phyloP scores from a whole-genome alignment of 2,113 vertebrate genomes.

The Progne subis region DNA sequence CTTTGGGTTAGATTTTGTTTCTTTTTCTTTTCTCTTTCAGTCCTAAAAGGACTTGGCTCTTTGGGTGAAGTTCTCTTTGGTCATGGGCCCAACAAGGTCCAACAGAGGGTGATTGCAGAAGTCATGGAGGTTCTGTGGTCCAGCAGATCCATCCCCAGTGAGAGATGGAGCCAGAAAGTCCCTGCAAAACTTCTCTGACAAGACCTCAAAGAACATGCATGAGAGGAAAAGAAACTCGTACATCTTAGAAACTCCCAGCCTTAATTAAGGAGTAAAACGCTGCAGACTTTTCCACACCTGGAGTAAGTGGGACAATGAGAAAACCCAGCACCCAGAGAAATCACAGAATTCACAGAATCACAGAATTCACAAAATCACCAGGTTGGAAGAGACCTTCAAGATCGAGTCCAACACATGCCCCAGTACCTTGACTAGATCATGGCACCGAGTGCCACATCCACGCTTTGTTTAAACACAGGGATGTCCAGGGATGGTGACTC shows the following conservation, averaged over 20 bases:
- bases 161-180: not conserved
- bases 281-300: not conserved
- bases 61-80: not conserved
- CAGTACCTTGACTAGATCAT: too few relatives aligned
- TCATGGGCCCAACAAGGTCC: not conserved
- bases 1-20: not conserved
- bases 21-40: not conserved
- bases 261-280: not conserved
- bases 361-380: too few relatives aligned
- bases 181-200: not conserved
- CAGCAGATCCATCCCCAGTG: rapidly evolving
- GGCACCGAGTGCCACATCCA: too few relatives aligned
- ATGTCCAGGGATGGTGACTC: too few relatives aligned
- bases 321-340: not conserved
- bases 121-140: not conserved
- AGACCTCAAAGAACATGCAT: not conserved
- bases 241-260: not conserved
- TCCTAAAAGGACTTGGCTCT: not conserved
- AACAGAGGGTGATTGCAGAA: not conserved
- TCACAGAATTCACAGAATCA: too few relatives aligned
- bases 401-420: too few relatives aligned
- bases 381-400: too few relatives aligned
- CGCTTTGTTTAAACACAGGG: too few relatives aligned
- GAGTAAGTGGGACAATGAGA: not conserved
- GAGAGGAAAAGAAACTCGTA: not conserved